Evolutionary conservation across 1,140 invertebrate species (phyloP).

Genomic region (Cyphomyrmex costatus): DNA sequence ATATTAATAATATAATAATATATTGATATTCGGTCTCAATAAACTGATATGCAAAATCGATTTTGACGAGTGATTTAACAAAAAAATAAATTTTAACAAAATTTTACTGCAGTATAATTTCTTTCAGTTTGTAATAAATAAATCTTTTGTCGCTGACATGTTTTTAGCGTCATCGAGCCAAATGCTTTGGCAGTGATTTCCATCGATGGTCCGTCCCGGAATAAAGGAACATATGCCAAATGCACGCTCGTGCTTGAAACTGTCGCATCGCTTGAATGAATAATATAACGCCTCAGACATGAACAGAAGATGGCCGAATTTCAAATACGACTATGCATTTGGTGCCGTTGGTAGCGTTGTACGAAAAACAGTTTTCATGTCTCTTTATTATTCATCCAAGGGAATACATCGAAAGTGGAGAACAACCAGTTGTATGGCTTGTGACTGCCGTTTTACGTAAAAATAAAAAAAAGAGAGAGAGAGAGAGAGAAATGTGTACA

Average conservation of each 20-base stretch:
- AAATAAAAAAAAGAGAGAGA: slow-evolving; percentile 38
- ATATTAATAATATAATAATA: not conserved
- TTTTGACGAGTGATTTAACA: not conserved
- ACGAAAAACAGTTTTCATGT: slow-evolving; percentile 75
- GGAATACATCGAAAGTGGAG: slow-evolving; percentile 72
- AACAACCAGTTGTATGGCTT: slow-evolving; percentile 53
- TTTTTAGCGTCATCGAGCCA: slow-evolving; percentile 14
- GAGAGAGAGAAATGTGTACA: slow-evolving; percentile 7
- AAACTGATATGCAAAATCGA: not conserved
- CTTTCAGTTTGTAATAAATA: slow-evolving; percentile 21
- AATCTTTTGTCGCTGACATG: slow-evolving; percentile 14
- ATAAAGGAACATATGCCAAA: slow-evolving; percentile 82
- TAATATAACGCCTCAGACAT: slow-evolving; percentile 81
- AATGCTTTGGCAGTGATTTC: slow-evolving; percentile 31
- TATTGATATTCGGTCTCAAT: not conserved
- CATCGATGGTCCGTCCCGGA: slow-evolving; percentile 50
- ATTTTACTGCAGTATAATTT: not conserved
- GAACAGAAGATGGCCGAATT: slow-evolving; percentile 68
- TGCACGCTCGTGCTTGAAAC: slow-evolving; percentile 83
- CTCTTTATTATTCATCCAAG: slow-evolving; percentile 87
- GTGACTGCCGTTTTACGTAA: slow-evolving; percentile 43
- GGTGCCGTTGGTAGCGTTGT: slow-evolving; percentile 69
- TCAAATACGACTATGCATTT: slow-evolving; percentile 85
- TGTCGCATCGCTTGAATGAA: slow-evolving; percentile 83
- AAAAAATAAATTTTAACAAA: not conserved